Percentiles rank a stretch among this genome's conserved stretches.
Evolutionary conservation across 2,797 vertebrate genomes (phyloP).

Genomic region (Macrochelys suwanniensis): DNA sequence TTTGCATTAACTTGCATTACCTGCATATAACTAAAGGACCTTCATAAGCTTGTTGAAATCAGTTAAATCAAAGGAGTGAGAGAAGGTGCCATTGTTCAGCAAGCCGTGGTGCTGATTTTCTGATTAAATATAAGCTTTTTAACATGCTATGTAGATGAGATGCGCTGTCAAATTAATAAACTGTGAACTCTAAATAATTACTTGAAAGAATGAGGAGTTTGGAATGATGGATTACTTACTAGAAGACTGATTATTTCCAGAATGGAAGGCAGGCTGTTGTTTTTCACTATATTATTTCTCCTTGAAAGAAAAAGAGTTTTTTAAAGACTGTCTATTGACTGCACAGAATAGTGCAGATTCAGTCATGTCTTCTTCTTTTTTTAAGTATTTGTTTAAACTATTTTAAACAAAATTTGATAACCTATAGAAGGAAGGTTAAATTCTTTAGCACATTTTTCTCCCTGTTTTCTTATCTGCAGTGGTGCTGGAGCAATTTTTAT

Average conservation of each 20-base stretch:
- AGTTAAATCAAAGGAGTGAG: neutral
- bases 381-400: slow-evolving; percentile 15
- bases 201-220: slow-evolving; percentile 39
- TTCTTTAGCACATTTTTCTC: slow-evolving; percentile 57
- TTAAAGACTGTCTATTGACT: neutral
- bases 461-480: slow-evolving; percentile 47
- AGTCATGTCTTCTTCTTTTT: slow-evolving; percentile 20
- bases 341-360: slow-evolving; percentile 13
- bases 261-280: neutral
- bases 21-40: neutral
- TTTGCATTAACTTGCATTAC: neutral
- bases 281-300: neutral
- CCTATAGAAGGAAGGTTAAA: slow-evolving; percentile 54
- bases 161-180: slow-evolving; percentile 48
- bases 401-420: neutral
- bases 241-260: slow-evolving; percentile 6
- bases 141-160: slow-evolving; percentile 32
- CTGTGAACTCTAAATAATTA: slow-evolving; percentile 67
- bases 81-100: slow-evolving; percentile 11
- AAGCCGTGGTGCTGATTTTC: neutral
- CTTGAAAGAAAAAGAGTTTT: slow-evolving; percentile 33
- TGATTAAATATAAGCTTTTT: slow-evolving; percentile 46
- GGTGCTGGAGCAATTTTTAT: no score
- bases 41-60: neutral
- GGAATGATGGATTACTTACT: slow-evolving; percentile 29